Percentiles rank a stretch among this genome's conserved stretches.
Evolutionary conservation across 2,113 vertebrate species (phyloP).

Genomic region (Polypterus senegalus): DNA sequence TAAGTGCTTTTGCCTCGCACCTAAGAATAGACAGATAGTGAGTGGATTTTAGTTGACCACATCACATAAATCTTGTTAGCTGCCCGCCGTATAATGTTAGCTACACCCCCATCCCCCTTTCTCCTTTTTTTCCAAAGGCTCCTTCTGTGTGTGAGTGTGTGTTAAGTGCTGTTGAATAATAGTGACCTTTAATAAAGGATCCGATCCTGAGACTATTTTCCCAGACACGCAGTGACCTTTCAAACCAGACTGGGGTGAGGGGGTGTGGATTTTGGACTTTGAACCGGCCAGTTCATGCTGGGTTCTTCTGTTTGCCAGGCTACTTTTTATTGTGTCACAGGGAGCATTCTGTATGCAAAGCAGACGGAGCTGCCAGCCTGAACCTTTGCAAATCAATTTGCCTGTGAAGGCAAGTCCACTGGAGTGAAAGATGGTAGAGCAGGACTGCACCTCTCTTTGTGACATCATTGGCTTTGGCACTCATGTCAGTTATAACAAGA

Average conservation of each 20-base stretch:
- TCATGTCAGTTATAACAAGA: conserved; percentile 39
- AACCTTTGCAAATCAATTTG: conserved; percentile 99
- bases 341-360: conserved; percentile 81
- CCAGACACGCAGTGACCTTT: conserved; percentile 95
- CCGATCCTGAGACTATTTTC: conserved; percentile 82
- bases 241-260: conserved; percentile 87
- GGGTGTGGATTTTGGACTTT: conserved; percentile 74
- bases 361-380: conserved; percentile 69
- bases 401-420: conserved; percentile 74
- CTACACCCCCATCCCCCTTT: conserved; percentile 31
- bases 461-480: conserved; percentile 54
- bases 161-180: conserved; percentile 81
- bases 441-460: conserved; percentile 56
- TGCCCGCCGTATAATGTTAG: conserved; percentile 27
- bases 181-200: conserved; percentile 93
- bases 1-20: background rate
- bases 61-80: conserved; percentile 51
- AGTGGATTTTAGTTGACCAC: conserved; percentile 65
- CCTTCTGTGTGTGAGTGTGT: conserved; percentile 55
- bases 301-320: conserved; percentile 73
- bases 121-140: conserved; percentile 29
- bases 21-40: conserved; percentile 17
- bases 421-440: conserved; percentile 55
- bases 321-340: conserved; percentile 74
- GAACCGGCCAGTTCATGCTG: conserved; percentile 70